Evolutionary conservation across 1,140 invertebrate genomes (phyloP).

Genomic region (Arctopsyche grandis): DNA sequence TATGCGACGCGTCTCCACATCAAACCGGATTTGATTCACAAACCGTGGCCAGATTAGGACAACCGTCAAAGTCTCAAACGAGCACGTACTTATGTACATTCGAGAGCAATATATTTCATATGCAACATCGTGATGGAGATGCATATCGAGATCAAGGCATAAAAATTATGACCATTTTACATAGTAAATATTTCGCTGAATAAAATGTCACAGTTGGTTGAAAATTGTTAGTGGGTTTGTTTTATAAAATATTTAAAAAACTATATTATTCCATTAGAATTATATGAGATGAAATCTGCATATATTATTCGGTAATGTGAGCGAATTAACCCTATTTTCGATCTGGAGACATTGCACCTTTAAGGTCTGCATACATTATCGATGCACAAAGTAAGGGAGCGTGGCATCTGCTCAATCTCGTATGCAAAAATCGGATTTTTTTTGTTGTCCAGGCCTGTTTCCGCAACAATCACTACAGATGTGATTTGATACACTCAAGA

Average conservation of each 20-base stretch:
- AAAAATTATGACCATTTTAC: too few species aligned
- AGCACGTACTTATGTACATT: background rate
- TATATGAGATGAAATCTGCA: background rate
- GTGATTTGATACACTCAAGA: constrained; percentile 29
- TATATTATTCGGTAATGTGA: constrained; percentile 14
- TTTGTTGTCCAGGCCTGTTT: background rate
- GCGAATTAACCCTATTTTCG: constrained; percentile 23
- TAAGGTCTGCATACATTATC: constrained; percentile 11
- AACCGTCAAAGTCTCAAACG: constrained; percentile 26
- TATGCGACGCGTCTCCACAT: constrained; percentile 42
- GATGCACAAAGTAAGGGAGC: background rate
- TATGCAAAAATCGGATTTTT: constrained; percentile 39
- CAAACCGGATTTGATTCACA: constrained; percentile 49
- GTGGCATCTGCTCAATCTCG: constrained; percentile 24
- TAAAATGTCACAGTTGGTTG: too few species aligned
- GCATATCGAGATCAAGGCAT: too few species aligned
- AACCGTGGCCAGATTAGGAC: constrained; percentile 29
- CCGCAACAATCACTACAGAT: constrained; percentile 5
- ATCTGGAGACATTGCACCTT: constrained; percentile 15
- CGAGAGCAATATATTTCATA: too few species aligned
- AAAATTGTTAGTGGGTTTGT: too few species aligned
- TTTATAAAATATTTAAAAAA: too few species aligned
- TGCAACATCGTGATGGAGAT: too few species aligned
- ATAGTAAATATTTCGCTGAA: too few species aligned
- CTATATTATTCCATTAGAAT: too few species aligned